Percentiles rank a stretch among this genome's conserved stretches.
Conservation (phyloP, 2,113 vertebrate species). For the Limnothrissa miodon region DNA sequence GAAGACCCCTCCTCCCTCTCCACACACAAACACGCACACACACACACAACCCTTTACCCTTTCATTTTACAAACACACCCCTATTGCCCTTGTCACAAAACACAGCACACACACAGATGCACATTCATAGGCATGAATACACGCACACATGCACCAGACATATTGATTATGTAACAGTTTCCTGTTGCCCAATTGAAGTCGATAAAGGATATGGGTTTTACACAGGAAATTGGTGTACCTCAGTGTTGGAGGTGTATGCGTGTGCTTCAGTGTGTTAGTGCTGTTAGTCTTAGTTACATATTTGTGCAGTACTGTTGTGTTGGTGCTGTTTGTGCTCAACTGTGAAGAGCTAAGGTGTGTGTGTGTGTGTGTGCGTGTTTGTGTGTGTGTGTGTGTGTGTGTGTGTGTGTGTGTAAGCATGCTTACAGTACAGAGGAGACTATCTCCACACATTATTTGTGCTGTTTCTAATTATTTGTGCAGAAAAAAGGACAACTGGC, state of each 20-base stretch:
- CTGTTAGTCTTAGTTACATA: not conserved
- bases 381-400: no score
- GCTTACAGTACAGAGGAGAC: not conserved
- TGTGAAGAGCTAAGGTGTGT: not conserved
- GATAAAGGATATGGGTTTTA: slow-evolving; percentile 5
- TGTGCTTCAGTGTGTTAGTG: not conserved
- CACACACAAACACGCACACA: not conserved
- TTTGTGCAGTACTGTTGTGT: not conserved
- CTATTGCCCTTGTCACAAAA: not conserved
- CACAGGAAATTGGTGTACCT: slow-evolving; percentile 3
- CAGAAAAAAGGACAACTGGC: not conserved
- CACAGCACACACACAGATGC: slow-evolving; percentile 7
- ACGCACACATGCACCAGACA: not conserved
- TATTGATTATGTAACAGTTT: slow-evolving; percentile 16
- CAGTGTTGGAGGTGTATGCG: not conserved
- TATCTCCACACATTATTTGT: not conserved
- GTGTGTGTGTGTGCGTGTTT: no score
- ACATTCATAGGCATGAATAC: no score
- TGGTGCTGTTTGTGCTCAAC: not conserved
- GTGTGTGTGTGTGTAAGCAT: no score
- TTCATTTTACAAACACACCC: not conserved
- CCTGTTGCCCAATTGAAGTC: slow-evolving; percentile 31
- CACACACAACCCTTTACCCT: not conserved
- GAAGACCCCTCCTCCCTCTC: slow-evolving; percentile 22
- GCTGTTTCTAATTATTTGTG: slow-evolving; percentile 6